These are phyloP conservation scores for Danio kyathit DNA, from an alignment of 2,797 vertebrate genomes.

Conservation along the genomic window DNA sequence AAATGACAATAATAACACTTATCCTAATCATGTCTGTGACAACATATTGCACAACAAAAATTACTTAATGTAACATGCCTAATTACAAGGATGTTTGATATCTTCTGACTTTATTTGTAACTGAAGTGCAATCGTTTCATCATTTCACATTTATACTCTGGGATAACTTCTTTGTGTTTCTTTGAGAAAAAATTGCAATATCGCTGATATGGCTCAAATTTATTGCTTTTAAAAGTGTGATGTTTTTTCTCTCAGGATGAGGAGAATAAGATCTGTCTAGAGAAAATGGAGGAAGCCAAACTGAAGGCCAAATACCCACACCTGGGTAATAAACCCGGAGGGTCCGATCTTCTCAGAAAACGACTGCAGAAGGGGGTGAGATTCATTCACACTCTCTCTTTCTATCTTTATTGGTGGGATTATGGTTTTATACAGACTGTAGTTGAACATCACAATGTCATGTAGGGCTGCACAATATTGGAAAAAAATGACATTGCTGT, in stretches of 20 bases:
- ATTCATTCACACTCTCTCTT: background rate
- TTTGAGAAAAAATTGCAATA: background rate
- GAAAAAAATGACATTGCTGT: too few relatives aligned
- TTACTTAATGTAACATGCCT: too few relatives aligned
- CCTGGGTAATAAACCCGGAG: conserved; percentile 94
- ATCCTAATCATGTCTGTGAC: too few relatives aligned
- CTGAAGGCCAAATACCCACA: conserved; percentile 96
- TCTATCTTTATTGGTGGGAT: background rate
- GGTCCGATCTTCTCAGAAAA: conserved; percentile 97
- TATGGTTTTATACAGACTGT: too few relatives aligned
- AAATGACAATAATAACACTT: too few relatives aligned
- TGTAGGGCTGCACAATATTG: too few relatives aligned
- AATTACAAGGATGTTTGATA: too few relatives aligned
- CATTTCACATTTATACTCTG: background rate
- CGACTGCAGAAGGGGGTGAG: conserved; percentile 97
- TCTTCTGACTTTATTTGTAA: too few relatives aligned
- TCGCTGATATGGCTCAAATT: conserved; percentile 29
- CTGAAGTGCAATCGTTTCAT: too few relatives aligned
- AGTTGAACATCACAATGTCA: too few relatives aligned
- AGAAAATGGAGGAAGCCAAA: conserved; percentile 96
- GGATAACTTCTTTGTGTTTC: background rate
- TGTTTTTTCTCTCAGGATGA: conserved; percentile 83
- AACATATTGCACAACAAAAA: too few relatives aligned
- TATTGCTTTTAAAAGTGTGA: conserved; percentile 63
- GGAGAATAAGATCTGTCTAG: conserved; percentile 92